A percentile compares a stretch with the other conserved stretches of the same genome.
Evolutionary conservation across 1,140 invertebrate species (phyloP).

Genomic region (Drosophila grimshawi): DNA sequence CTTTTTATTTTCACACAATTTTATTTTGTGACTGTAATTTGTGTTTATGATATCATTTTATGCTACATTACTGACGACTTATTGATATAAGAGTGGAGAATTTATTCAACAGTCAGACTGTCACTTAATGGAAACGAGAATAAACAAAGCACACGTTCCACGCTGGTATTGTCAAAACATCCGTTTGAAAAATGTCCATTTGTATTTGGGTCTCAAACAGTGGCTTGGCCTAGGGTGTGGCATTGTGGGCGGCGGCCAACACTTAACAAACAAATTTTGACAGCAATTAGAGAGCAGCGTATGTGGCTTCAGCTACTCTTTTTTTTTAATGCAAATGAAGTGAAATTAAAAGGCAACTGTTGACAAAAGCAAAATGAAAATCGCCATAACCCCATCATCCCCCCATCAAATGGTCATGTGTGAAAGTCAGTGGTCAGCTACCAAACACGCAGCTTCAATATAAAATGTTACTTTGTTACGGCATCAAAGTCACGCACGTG

Average conservation of each 20-base stretch:
- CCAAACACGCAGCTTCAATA: conserved; percentile 42
- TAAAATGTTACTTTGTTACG: conserved; percentile 35
- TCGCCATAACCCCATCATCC: conserved; percentile 18
- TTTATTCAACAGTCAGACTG: conserved; percentile 5
- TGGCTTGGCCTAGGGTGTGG: conserved; percentile 25
- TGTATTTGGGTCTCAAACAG: conserved; percentile 14
- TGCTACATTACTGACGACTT: conserved; percentile 69
- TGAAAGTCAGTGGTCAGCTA: conserved; percentile 44
- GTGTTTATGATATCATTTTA: conserved; percentile 72
- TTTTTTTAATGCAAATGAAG: conserved; percentile 75
- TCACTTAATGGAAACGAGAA: conserved; percentile 9
- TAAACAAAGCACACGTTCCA: conserved; percentile 8
- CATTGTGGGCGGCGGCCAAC: conserved; percentile 55
- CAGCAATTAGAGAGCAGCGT: conserved; percentile 65
- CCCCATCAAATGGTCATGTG: conserved; percentile 47
- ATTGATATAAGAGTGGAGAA: conserved; percentile 33
- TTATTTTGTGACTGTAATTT: conserved; percentile 52
- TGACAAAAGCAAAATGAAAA: conserved; percentile 63
- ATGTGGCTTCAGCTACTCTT: conserved; percentile 32
- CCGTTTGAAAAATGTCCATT: conserved; percentile 13
- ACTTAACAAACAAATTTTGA: conserved; percentile 73
- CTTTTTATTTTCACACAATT: conserved; percentile 73
- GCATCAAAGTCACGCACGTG: conserved; percentile 75
- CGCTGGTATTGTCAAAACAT: conserved; percentile 11
- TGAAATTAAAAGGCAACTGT: conserved; percentile 80